Percentiles rank a stretch among this genome's conserved stretches.
Evolutionary conservation across 2,113 vertebrate genomes (phyloP).

Genomic region (Malurus cyaneus): DNA sequence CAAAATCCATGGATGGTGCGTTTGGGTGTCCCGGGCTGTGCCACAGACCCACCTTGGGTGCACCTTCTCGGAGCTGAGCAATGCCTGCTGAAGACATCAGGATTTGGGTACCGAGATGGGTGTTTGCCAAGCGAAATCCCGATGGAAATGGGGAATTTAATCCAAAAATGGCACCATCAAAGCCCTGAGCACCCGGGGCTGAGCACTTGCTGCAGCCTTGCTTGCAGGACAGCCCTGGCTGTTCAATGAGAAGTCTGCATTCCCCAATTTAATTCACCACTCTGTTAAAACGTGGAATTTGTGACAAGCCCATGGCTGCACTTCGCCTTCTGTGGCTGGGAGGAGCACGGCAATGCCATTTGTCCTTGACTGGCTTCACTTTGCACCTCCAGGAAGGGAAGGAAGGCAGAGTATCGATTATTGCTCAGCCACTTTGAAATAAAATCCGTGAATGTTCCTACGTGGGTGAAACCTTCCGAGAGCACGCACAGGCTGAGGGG

Average conservation of each 20-base stretch:
- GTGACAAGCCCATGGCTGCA: fast-evolving
- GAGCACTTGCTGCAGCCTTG: neutral
- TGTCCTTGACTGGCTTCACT: neutral
- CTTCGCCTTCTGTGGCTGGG: neutral
- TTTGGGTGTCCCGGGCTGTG: neutral
- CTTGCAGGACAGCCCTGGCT: neutral
- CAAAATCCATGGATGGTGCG: neutral
- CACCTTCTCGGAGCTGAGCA: neutral
- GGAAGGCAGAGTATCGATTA: neutral
- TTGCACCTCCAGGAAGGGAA: neutral
- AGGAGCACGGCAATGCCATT: neutral
- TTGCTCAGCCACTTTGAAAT: neutral
- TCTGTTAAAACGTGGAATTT: neutral
- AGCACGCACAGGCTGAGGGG: neutral
- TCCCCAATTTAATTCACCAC: fast-evolving
- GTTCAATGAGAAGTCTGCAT: neutral
- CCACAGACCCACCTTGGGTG: neutral
- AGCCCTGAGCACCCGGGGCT: neutral
- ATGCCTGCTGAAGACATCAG: neutral
- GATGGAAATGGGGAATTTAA: neutral
- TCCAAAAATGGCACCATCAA: neutral
- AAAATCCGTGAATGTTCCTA: neutral
- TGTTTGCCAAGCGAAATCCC: neutral
- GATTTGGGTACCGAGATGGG: neutral
- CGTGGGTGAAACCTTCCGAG: neutral